phyloP scores from a whole-genome alignment of 2,113 vertebrate genomes.

The Panthera leo region DNA sequence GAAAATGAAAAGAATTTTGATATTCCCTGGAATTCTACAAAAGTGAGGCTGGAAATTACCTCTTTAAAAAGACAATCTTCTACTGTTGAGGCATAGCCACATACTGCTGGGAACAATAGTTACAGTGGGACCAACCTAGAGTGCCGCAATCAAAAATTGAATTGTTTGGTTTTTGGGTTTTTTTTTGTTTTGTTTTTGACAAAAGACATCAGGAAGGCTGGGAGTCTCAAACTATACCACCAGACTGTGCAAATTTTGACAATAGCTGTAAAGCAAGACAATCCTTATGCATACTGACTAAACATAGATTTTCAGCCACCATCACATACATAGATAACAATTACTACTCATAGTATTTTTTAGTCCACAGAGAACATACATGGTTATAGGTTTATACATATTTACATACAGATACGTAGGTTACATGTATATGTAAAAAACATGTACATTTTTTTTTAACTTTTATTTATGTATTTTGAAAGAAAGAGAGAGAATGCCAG shows the following conservation, averaged over 20 bases:
- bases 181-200: background rate
- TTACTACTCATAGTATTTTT: background rate
- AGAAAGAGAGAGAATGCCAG: no score
- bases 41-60: background rate
- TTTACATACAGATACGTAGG: background rate
- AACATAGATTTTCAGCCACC: background rate
- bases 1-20: background rate
- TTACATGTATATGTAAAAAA: background rate
- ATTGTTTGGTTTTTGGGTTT: background rate
- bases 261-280: background rate
- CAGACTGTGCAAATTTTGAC: background rate
- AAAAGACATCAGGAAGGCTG: background rate
- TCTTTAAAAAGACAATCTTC: background rate
- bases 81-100: background rate
- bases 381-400: background rate
- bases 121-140: background rate
- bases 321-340: background rate
- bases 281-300: background rate
- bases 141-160: background rate
- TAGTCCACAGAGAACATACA: background rate
- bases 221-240: background rate
- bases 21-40: background rate
- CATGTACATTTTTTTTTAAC: background rate
- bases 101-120: background rate
- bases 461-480: no score